Evolutionary conservation across 2,888 invertebrate genomes (phyloP).

Genomic region (Labia minor): DNA sequence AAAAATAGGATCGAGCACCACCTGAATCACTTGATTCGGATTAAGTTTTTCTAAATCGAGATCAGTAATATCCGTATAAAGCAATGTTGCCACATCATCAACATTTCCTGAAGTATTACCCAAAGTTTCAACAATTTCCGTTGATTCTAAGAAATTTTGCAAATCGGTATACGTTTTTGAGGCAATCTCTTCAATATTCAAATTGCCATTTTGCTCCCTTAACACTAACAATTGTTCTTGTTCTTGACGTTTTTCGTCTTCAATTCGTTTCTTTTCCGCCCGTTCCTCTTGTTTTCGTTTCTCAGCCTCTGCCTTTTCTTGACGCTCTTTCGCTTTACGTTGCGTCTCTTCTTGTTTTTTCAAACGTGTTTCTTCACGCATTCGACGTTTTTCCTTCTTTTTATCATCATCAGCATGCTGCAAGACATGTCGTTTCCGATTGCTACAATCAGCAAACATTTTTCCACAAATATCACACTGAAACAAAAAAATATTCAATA

Average conservation of each 20-base stretch:
- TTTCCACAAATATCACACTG: slow-evolving; percentile 26
- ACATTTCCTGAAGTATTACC: background rate
- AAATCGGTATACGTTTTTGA: background rate
- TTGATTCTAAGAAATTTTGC: background rate
- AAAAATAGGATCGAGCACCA: background rate
- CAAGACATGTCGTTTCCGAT: slow-evolving; percentile 25
- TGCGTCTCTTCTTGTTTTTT: background rate
- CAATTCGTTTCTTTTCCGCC: background rate
- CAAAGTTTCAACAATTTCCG: background rate
- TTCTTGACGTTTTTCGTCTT: background rate
- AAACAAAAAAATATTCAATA: slow-evolving; percentile 15
- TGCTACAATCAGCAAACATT: slow-evolving; percentile 26
- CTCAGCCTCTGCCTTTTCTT: background rate
- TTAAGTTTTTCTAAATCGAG: background rate
- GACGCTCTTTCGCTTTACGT: background rate
- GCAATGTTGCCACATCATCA: background rate
- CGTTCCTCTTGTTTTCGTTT: background rate
- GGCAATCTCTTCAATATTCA: background rate
- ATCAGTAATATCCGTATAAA: background rate
- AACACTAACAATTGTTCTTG: background rate
- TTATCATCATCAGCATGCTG: slow-evolving; percentile 18
- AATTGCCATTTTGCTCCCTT: background rate
- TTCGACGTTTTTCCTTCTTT: background rate
- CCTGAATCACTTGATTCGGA: background rate
- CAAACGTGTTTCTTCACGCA: background rate